phyloP scores from a whole-genome alignment of 2,113 vertebrate genomes.

The Syrrhaptes paradoxus region DNA sequence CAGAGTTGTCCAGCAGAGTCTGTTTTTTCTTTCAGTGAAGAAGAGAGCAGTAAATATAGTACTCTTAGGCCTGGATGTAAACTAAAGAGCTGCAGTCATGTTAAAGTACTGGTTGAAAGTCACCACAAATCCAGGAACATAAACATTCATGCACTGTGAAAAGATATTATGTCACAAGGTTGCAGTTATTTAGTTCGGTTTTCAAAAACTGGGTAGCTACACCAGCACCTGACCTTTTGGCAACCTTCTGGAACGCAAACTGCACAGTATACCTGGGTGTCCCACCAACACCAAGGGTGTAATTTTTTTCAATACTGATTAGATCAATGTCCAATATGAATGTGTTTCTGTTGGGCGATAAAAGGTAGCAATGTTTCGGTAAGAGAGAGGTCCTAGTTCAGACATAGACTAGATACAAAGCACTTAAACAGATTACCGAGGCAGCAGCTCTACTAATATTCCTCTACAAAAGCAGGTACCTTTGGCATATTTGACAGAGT shows the following conservation, averaged over 20 bases:
- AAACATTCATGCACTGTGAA: background rate
- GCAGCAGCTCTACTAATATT: background rate
- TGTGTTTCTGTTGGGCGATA: background rate
- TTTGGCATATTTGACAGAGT: constrained; percentile 95
- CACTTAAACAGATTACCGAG: background rate
- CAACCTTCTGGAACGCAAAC: background rate
- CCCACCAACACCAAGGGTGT: background rate
- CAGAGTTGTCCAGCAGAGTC: background rate
- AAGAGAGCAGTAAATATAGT: background rate
- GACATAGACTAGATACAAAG: background rate
- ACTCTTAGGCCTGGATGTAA: background rate
- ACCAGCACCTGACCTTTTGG: background rate
- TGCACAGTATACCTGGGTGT: background rate
- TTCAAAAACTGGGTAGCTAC: background rate
- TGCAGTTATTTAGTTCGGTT: background rate
- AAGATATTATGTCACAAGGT: background rate
- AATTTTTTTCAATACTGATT: background rate
- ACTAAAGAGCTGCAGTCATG: background rate
- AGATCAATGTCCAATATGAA: background rate
- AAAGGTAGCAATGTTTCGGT: background rate
- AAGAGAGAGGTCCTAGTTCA: background rate
- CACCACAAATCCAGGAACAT: background rate
- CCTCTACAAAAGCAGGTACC: constrained; percentile 76
- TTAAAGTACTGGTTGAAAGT: background rate
- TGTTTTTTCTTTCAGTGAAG: background rate